phyloP scores from a whole-genome alignment of 2,113 vertebrate species.

The Urocitellus parryii region DNA sequence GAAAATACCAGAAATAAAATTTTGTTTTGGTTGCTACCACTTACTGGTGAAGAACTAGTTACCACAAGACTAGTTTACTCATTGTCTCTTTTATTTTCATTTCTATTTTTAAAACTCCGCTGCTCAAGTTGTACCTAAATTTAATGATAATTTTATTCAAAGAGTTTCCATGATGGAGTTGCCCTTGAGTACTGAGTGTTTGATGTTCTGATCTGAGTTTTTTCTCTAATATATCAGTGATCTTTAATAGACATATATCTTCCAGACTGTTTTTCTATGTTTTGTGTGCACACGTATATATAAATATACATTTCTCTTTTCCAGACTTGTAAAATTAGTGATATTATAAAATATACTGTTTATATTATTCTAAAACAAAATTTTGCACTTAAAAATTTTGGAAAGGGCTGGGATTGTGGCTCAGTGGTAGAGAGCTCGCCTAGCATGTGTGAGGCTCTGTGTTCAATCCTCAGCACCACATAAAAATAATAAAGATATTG shows the following conservation, averaged over 20 bases:
- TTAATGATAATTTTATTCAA: neutral
- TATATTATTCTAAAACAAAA: neutral
- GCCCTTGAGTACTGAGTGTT: neutral
- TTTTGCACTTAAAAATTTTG: neutral
- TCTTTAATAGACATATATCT: neutral
- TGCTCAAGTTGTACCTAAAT: neutral
- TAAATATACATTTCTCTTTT: neutral
- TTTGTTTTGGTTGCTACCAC: neutral
- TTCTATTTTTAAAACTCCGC: neutral
- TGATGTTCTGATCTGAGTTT: neutral
- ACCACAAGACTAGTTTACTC: neutral
- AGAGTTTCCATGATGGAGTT: neutral
- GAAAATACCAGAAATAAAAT: neutral
- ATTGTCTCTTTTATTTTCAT: neutral
- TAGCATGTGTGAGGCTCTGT: too few species aligned
- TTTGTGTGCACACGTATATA: neutral
- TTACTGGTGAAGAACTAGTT: neutral
- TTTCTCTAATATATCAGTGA: neutral
- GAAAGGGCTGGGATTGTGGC: too few species aligned
- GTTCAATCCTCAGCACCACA: too few species aligned
- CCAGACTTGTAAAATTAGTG: slow-evolving; percentile 6
- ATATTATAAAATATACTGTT: neutral
- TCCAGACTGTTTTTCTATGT: slow-evolving; percentile 5
- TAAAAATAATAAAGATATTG: too few species aligned
- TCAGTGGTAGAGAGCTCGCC: too few species aligned